A percentile compares a stretch with the other conserved stretches of the same genome.
Conservation (phyloP, 2,797 vertebrate species). For the Chiloscyllium punctatum region DNA sequence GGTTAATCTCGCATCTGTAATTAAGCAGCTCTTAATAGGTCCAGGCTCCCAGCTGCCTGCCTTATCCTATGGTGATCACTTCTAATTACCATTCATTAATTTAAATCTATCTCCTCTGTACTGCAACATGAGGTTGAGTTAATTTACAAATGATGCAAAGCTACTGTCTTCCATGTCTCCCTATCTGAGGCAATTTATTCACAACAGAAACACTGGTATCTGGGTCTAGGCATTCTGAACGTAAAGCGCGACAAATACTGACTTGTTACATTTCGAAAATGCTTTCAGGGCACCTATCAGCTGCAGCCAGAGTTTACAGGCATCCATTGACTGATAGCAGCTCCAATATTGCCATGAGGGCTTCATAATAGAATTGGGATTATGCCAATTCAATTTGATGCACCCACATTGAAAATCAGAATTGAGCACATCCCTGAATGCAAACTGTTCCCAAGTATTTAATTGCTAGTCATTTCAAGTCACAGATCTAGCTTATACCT, state of each 20-base stretch:
- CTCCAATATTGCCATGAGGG: not conserved
- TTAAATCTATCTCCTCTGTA: not conserved
- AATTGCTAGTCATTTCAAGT: conserved; percentile 5
- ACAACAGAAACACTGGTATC: not conserved
- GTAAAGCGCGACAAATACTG: not conserved
- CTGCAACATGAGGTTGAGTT: not conserved
- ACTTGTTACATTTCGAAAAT: not conserved
- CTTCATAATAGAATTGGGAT: conserved; percentile 15
- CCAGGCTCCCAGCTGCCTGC: not conserved
- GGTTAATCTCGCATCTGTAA: not conserved
- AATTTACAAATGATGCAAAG: conserved; percentile 18
- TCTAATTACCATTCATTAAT: conserved; percentile 18
- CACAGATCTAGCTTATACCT: not conserved
- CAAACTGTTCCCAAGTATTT: not conserved
- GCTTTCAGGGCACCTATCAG: not conserved
- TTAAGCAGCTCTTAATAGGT: not conserved
- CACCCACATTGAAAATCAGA: not conserved
- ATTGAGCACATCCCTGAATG: not conserved
- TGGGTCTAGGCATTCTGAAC: not conserved
- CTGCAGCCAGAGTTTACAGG: not conserved
- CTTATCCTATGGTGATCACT: not conserved
- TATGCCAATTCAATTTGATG: conserved; percentile 20
- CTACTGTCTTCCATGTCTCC: not conserved
- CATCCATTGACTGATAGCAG: not conserved
- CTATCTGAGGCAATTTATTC: not conserved